Base-by-base conservation (phyloP, 1,140 invertebrate species). In the Hermetia illucens region DNA sequence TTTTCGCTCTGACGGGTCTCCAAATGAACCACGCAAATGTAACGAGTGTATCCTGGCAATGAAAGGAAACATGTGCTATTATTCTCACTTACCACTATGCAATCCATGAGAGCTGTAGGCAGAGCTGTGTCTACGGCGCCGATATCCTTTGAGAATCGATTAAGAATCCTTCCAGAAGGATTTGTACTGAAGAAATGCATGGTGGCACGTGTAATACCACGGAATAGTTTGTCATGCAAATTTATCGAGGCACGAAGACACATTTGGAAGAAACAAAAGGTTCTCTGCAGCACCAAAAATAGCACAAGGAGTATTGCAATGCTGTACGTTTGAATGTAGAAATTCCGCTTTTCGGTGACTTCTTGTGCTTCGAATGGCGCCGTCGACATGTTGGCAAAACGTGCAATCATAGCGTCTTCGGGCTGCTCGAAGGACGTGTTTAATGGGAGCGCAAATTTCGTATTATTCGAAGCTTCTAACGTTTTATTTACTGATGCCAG, bases 111-210 rank as follows among this genome's bases (percentile, higher is more conserved):
- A 30, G 72, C 64, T 46, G 68, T 66, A 31, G 88, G 88, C 34
- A 94, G 63, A 6, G 76, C 65, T 58, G 92, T 84, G 53, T 93
- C 89, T 12, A 89, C 75, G 1, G 75, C 68, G 1, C 82, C 78
- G 46, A 88, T 73, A 50, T 93, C 87, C 58, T 85, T 85, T 1
- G 84, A 83, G 62, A 88, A 90, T 25, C 85, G 61, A 55, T 91
- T 91, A 10, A 91, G 61, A 36, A 90, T 83, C 4, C 84, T 64
- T 5, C 81, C 82, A 42, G 69, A 67, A 4, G 84, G 78, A 57
- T 93, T 92, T 8, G 74, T 79, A 45, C 90, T 88, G 59, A 94
- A 94, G 62, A 94, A 94, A 6, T 72, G 66, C 71, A 93, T 89
- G 1, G 79, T 82, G 0, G 84, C 79, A 5, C 78, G 68, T 18